phyloP scores from a whole-genome alignment of 2,113 vertebrate species.

The human region GRCh38 chr5:105975001-105975500 shows the following conservation, averaged over 20 bases:
- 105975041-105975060: background rate
- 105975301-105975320: background rate
- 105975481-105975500: background rate
- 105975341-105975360: background rate
- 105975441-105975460: background rate
- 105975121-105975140: background rate
- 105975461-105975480: background rate
- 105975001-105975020: background rate
- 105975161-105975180: background rate
- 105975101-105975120: background rate
- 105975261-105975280: background rate
- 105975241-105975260: background rate
- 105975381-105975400: background rate
- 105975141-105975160: background rate
- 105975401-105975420: background rate
- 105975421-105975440: background rate
- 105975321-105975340: background rate
- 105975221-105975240: background rate
- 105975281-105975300: too few relatives aligned
- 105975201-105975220: background rate
- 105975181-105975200: background rate
- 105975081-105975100: background rate
- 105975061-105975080: conserved; percentile 16
- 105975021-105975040: background rate
- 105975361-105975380: background rate